Evolutionary conservation across 2,113 vertebrate species (phyloP), one percentile per base, ranked within the genome.

Genomic region (Dendrocopos noguchii): DNA sequence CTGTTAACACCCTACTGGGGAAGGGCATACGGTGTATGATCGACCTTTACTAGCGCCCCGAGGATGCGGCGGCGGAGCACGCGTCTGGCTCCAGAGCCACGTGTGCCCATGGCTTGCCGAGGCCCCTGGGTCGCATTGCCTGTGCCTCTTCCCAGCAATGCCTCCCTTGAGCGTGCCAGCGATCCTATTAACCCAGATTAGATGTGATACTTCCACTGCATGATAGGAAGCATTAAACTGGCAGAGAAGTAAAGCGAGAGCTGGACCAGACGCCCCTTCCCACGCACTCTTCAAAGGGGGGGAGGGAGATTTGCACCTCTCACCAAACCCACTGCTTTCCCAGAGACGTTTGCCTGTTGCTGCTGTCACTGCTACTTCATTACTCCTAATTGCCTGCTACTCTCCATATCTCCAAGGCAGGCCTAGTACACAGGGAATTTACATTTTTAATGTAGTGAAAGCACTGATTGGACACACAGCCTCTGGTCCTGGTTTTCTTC

Each of bases 401-500:
- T 90, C 68, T 68, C 6, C 5, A 7, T 90, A 27, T 72, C 73
- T 90, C 65, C 68, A 57, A 91, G 79, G 68, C 79, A 87, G 61
- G 53, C 76, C 76, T 36, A 17, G 42, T n/a, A 55, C 66, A 36
- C 27, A 24, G 66, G 66, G 90, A 94, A 91, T 95, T 93, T 79
- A 59, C 36, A 78, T 92, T 83, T 95, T 91, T 88, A 88, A 94
- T 91, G 76, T 75, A 91, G 73, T 86, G 87, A 90, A 72, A 92
- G 73, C 50, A 78, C 2, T 33, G 73, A 80, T 14, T 78, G 73
- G 82, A 72, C 53, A 71, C 46, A 7, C 50, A 86, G 76, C 70
- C 59, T 88, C 70, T 16, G 33, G 84, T 76, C 65, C 72, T 94
- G 84, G 12, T 90, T 92, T 91, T 85, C 80, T 84, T 88, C 86